Conservation (phyloP, 2,888 invertebrate genomes). For the Drosophila parthenogenetica region DNA sequence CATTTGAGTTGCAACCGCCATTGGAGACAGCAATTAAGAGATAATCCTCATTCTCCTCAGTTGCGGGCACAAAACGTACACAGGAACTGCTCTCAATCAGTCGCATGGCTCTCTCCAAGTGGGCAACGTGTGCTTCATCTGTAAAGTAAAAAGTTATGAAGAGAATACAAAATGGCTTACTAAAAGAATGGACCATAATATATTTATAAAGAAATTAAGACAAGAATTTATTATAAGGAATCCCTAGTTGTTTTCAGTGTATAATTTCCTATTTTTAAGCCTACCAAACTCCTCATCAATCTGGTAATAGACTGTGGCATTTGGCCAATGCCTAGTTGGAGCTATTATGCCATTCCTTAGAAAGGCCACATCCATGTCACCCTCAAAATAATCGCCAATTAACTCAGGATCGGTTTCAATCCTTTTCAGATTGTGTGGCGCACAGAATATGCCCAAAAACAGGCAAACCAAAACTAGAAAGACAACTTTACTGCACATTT, state of each 20-base stretch:
- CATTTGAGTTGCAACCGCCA: conserved; percentile 91
- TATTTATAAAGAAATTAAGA: too few relatives aligned
- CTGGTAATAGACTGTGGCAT: conserved; percentile 88
- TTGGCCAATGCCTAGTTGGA: conserved; percentile 87
- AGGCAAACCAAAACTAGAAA: conserved; percentile 14
- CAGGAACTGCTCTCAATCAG: conserved; percentile 90
- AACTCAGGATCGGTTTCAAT: conserved; percentile 88
- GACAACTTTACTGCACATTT: conserved; percentile 38
- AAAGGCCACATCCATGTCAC: conserved; percentile 89
- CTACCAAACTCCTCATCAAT: conserved; percentile 65
- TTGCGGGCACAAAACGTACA: conserved; percentile 88
- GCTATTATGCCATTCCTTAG: conserved; percentile 87
- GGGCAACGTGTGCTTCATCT: conserved; percentile 85
- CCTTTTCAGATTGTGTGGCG: background rate
- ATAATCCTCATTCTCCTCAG: conserved; percentile 71
- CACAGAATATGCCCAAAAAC: conserved; percentile 6
- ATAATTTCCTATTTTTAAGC: background rate
- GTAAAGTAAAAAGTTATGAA: too few relatives aligned
- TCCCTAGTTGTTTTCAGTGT: too few relatives aligned
- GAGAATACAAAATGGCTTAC: too few relatives aligned
- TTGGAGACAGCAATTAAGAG: conserved; percentile 49
- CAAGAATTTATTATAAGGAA: too few relatives aligned
- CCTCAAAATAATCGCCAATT: conserved; percentile 89
- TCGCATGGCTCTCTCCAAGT: conserved; percentile 89
- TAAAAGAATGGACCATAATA: too few relatives aligned